phyloP scores from a whole-genome alignment of 2,113 vertebrate genomes.

The Sapajus apella region DNA sequence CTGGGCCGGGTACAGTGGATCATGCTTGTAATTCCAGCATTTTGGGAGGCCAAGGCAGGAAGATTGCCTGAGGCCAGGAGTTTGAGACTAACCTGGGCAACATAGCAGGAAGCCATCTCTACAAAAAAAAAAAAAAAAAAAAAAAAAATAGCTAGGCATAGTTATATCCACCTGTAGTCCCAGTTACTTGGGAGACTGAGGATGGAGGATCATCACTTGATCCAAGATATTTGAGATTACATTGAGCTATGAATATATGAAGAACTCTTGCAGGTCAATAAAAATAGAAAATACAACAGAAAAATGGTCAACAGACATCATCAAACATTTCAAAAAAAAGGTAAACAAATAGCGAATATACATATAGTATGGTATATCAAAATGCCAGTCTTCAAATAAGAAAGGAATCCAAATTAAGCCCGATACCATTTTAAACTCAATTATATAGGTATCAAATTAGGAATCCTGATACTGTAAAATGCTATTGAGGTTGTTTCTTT shows the following conservation, averaged over 20 bases:
- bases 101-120: too few relatives aligned
- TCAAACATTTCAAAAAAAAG: conserved; percentile 3
- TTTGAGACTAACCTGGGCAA: too few relatives aligned
- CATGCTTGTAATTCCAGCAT: too few relatives aligned
- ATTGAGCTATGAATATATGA: background rate
- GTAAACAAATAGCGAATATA: background rate
- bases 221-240: too few relatives aligned
- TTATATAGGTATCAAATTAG: background rate
- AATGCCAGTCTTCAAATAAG: background rate
- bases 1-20: background rate
- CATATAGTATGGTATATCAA: background rate
- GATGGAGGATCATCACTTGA: too few relatives aligned
- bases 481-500: background rate
- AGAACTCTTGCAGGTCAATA: background rate
- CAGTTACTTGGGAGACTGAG: too few relatives aligned
- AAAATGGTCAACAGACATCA: background rate
- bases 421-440: background rate
- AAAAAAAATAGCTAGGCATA: too few relatives aligned
- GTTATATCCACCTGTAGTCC: too few relatives aligned
- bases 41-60: too few relatives aligned
- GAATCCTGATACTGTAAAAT: background rate
- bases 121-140: too few relatives aligned
- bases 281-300: background rate
- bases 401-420: background rate
- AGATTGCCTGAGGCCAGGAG: too few relatives aligned